A percentile compares a stretch with the other conserved stretches of the same genome.
These are phyloP conservation scores for Acrocyrtus sp. DNA, from an alignment of 2,888 invertebrate genomes.

Conservation along the genomic window DNA sequence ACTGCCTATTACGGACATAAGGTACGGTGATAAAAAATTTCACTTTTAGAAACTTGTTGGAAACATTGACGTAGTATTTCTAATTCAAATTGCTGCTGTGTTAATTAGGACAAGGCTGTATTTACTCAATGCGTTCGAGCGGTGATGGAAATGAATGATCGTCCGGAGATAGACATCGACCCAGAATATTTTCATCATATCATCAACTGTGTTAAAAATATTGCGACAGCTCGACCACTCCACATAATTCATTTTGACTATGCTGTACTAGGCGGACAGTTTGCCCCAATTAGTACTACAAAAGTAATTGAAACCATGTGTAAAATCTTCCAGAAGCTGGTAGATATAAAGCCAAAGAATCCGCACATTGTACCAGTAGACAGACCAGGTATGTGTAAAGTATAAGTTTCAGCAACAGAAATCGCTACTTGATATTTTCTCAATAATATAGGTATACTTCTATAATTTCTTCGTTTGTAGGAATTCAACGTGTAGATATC, in stretches of 20 bases:
- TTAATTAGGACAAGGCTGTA: constrained; percentile 80
- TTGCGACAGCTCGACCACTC: constrained; percentile 59
- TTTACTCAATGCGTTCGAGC: constrained; percentile 79
- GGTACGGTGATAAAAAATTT: constrained; percentile 68
- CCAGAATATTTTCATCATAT: constrained; percentile 62
- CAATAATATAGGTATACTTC: neutral
- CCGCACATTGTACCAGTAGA: constrained; percentile 61
- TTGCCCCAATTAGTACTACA: constrained; percentile 49
- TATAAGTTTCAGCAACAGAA: too few relatives aligned
- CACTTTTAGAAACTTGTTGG: too few relatives aligned
- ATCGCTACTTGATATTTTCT: too few relatives aligned
- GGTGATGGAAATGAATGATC: constrained; percentile 62
- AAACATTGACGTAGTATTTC: too few relatives aligned
- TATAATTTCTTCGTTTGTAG: constrained; percentile 36
- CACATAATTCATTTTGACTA: constrained; percentile 61
- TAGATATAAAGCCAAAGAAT: constrained; percentile 59
- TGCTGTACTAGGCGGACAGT: constrained; percentile 42
- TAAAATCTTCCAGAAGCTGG: constrained; percentile 57
- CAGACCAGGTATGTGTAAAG: constrained; percentile 60
- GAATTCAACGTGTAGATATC: constrained; percentile 61
- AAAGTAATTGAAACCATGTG: constrained; percentile 57
- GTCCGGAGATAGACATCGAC: constrained; percentile 53
- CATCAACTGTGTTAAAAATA: constrained; percentile 59
- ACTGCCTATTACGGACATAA: constrained; percentile 87
- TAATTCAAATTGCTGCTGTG: too few relatives aligned